These are phyloP conservation scores for Menidia beryllina DNA, from an alignment of 2,113 vertebrate species.

Conservation along the genomic window DNA sequence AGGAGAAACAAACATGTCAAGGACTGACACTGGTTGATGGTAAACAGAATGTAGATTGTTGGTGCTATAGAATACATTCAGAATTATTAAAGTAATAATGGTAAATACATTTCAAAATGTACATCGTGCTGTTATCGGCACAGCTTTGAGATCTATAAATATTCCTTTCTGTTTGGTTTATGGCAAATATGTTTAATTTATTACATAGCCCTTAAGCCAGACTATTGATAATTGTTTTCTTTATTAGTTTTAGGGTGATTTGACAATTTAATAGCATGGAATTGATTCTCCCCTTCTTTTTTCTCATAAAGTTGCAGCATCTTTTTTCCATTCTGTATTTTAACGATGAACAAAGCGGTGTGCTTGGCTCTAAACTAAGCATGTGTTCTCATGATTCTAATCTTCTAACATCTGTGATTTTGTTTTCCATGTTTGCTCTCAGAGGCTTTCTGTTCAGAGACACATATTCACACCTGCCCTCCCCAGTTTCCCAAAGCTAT, in stretches of 20 bases:
- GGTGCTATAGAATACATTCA: not conserved
- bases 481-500: constrained; percentile 34
- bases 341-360: not conserved
- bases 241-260: too few species aligned
- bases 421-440: constrained; percentile 13
- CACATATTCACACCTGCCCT: constrained; percentile 61
- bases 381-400: not conserved
- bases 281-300: not conserved
- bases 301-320: not conserved
- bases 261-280: too few species aligned
- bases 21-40: too few species aligned
- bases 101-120: too few species aligned
- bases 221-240: too few species aligned
- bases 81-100: not conserved
- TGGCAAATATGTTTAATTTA: too few species aligned
- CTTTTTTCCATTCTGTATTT: not conserved
- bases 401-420: not conserved
- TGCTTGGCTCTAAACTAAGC: not conserved
- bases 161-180: too few species aligned
- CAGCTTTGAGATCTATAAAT: too few species aligned
- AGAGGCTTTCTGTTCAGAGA: constrained; percentile 22
- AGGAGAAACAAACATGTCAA: too few species aligned
- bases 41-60: not conserved
- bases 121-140: too few species aligned
- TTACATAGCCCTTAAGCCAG: too few species aligned